Percentiles rank a stretch among this genome's conserved stretches.
phyloP scores from a whole-genome alignment of 23 tunicate species.

The Ciona savignyi region DNA sequence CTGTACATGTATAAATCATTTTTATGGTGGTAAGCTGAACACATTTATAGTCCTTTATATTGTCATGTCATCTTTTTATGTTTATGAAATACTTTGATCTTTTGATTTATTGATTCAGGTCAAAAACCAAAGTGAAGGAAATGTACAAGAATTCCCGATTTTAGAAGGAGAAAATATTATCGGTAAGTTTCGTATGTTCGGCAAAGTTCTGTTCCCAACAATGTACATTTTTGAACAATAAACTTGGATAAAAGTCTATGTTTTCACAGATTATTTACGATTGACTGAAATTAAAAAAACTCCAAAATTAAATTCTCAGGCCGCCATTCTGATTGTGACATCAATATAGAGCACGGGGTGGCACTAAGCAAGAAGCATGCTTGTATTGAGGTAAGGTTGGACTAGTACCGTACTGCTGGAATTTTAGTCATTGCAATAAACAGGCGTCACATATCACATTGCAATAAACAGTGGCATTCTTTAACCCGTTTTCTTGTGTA shows the following conservation, averaged over 20 bases:
- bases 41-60: background rate
- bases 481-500: too few species aligned
- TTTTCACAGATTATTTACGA: too few species aligned
- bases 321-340: conserved; percentile 63
- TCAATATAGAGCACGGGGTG: conserved; percentile 45
- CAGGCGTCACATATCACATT: too few species aligned
- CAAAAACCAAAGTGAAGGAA: background rate
- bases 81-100: too few species aligned
- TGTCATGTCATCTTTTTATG: too few species aligned
- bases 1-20: background rate
- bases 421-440: too few species aligned
- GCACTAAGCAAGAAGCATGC: conserved; percentile 84
- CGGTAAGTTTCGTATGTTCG: conserved; percentile 29
- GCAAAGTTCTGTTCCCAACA: too few species aligned
- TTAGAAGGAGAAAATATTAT: conserved; percentile 56
- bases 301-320: too few species aligned
- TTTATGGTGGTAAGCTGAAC: background rate
- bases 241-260: too few species aligned
- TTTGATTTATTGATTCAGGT: background rate
- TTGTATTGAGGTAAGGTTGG: conserved; percentile 58
- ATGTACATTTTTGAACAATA: too few species aligned
- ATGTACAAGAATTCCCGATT: conserved; percentile 20
- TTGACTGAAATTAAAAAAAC: too few species aligned
- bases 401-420: background rate
- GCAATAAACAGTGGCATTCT: too few species aligned